These are phyloP conservation scores for Apotomis turbidana DNA, from an alignment of 2,888 invertebrate species.

Conservation along the genomic window DNA sequence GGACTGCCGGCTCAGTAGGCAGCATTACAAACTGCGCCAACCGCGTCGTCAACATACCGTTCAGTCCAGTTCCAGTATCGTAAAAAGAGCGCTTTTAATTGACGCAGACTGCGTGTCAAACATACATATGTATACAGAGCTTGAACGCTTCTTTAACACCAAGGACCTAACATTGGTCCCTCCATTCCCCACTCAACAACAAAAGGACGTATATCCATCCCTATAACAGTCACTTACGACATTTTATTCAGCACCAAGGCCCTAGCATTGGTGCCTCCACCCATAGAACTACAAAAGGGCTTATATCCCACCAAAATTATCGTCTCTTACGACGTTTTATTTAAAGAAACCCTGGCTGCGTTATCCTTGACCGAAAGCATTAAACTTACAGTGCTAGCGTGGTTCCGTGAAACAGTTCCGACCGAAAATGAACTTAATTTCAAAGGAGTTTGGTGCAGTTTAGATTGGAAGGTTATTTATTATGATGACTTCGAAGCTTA, in stretches of 20 bases:
- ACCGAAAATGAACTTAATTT: background rate
- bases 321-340: background rate
- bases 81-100: too few relatives aligned
- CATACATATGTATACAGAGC: background rate
- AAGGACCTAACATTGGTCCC: conserved; percentile 25
- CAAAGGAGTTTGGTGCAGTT: background rate
- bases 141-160: conserved; percentile 18
- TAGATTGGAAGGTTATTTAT: background rate
- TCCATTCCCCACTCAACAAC: conserved; percentile 1
- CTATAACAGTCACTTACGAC: background rate
- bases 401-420: conserved; percentile 12
- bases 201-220: background rate
- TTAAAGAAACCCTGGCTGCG: background rate
- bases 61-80: too few relatives aligned
- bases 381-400: conserved; percentile 35
- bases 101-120: background rate
- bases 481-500: conserved; percentile 33
- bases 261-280: background rate
- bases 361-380: conserved; percentile 45
- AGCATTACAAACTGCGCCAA: too few relatives aligned
- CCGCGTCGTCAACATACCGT: too few relatives aligned
- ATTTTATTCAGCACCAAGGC: background rate
- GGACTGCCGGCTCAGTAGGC: too few relatives aligned
- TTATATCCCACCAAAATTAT: background rate
- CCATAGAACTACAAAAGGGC: background rate